A percentile compares a stretch with the other conserved stretches of the same genome.
Evolutionary conservation across 2,888 invertebrate species (phyloP).

Genomic region (Seira ritae): DNA sequence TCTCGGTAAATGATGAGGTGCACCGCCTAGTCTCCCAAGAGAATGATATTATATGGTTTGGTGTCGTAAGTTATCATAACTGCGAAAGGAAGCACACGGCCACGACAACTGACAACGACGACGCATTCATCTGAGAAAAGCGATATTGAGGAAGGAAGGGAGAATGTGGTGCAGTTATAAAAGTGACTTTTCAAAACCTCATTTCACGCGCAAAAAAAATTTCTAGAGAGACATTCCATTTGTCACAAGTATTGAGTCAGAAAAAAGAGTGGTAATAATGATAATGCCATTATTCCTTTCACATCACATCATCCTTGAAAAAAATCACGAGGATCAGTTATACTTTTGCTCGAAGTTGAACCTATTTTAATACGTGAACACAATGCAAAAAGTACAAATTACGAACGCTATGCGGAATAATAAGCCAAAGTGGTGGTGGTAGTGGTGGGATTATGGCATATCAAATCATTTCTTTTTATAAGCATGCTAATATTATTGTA

Average conservation of each 20-base stretch:
- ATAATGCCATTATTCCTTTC: slow-evolving; percentile 41
- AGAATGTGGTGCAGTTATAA: slow-evolving; percentile 51
- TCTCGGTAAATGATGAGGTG: neutral
- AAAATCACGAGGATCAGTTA: slow-evolving; percentile 4
- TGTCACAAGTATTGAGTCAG: slow-evolving; percentile 56
- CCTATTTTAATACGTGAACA: slow-evolving; percentile 1
- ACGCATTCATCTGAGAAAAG: neutral
- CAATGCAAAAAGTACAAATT: neutral
- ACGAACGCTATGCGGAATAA: neutral
- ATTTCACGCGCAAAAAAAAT: slow-evolving; percentile 59
- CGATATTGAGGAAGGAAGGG: slow-evolving; percentile 34
- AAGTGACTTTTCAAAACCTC: slow-evolving; percentile 58
- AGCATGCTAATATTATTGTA: too few species aligned
- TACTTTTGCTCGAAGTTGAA: neutral
- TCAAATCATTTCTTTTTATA: neutral
- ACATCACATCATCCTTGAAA: slow-evolving; percentile 48
- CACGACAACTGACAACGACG: neutral
- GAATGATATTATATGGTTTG: neutral
- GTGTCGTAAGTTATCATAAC: too few species aligned
- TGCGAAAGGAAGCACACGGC: neutral
- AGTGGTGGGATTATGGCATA: neutral
- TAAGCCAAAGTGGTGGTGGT: too few species aligned
- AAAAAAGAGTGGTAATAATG: slow-evolving; percentile 9
- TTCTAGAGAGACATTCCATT: slow-evolving; percentile 39
- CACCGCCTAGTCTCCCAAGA: slow-evolving; percentile 7